Evolutionary conservation across 2,113 vertebrate species (phyloP), one percentile per base, ranked within the genome.

Genomic region (Phrynosoma platyrhinos): DNA sequence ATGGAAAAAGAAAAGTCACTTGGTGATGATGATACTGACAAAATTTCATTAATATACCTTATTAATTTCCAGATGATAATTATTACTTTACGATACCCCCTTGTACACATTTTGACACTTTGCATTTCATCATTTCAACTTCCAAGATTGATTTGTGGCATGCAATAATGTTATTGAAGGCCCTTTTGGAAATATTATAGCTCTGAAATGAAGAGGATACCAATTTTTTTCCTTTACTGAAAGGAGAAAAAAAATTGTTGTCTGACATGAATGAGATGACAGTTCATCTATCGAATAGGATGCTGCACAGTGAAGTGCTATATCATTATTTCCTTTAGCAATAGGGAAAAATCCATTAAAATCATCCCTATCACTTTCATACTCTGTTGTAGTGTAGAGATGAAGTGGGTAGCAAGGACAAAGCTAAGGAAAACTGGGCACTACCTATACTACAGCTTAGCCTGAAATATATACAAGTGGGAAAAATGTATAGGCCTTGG

Each of bases 211-310:
- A 90, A 92, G 87, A 94, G 83, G 95, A 93, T 0, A 0, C 9
- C 47, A 89, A 92, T 81, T 90, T 77, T 92, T 95, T 95, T 90
- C 79, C 87, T 94, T 86, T 91, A 77, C 8, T 83, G 80, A 89
- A 68, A 87, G 88, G 84, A 91, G 87, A 71, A 93, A 7, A 90
- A 27, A 91, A 87, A 89, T 92, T 93, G 69, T 81, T 90, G 14
- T 90, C 91, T 95, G 95, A 93, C 92, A 16, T 25, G 89, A 95
- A 86, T 92, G 88, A 95, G 96, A 94, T 96, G 95, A 92, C 90
- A 95, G 92, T 77, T 96, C 90, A 86, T 92, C 88, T 93, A 80
- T 25, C 72, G 89, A 96, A 87, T 90, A 86, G 90, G 75, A 86
- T 83, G 80, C 83, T 88, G 53, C 93, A 53, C 90, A 93, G 47